These are phyloP conservation scores for Metopia argyrocephala DNA, from an alignment of 2,888 invertebrate species.

Conservation along the genomic window DNA sequence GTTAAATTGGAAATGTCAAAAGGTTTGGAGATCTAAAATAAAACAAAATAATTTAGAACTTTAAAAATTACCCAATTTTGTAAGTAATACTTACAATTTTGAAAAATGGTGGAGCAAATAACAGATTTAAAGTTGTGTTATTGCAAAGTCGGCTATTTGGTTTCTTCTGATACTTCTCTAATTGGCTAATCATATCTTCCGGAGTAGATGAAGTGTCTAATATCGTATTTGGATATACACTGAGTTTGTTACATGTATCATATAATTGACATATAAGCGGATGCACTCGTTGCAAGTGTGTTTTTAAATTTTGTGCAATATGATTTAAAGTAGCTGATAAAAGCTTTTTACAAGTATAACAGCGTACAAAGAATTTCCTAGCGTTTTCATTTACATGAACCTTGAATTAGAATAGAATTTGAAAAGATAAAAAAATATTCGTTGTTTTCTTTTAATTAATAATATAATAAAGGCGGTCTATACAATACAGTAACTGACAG, in stretches of 20 bases:
- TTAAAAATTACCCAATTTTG: too few relatives aligned
- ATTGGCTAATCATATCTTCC: background rate
- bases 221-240: too few relatives aligned
- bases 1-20: background rate
- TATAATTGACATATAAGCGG: background rate
- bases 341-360: too few relatives aligned
- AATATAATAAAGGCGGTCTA: too few relatives aligned
- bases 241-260: background rate
- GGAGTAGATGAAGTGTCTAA: background rate
- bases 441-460: too few relatives aligned
- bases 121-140: constrained; percentile 46
- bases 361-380: too few relatives aligned
- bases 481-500: too few relatives aligned
- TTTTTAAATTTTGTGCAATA: background rate
- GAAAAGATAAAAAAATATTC: too few relatives aligned
- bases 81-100: constrained; percentile 65
- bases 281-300: background rate
- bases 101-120: constrained; percentile 67
- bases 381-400: too few relatives aligned
- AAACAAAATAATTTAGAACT: too few relatives aligned
- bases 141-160: background rate
- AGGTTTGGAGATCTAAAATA: background rate
- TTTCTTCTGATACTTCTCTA: background rate
- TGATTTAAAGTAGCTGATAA: too few relatives aligned
- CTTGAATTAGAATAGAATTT: too few relatives aligned